phyloP scores from a whole-genome alignment of 2,888 invertebrate genomes.

The Chrysolina haemoptera region DNA sequence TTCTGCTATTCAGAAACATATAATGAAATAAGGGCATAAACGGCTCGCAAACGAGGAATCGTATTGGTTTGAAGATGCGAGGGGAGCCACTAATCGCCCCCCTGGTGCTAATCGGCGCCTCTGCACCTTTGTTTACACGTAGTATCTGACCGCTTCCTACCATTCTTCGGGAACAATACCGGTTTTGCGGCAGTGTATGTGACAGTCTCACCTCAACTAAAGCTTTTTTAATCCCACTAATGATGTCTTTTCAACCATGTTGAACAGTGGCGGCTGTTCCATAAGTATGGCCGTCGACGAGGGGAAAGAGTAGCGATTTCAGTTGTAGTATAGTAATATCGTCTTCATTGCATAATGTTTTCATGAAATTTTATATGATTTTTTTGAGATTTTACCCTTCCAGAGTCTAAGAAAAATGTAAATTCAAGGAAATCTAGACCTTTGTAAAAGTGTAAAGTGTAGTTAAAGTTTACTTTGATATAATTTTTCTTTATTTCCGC shows the following conservation, averaged over 20 bases:
- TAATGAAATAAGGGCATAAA: constrained; percentile 64
- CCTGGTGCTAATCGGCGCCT: constrained; percentile 66
- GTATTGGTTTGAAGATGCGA: constrained; percentile 48
- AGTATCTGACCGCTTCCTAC: constrained; percentile 63
- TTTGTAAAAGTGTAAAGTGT: too few species aligned
- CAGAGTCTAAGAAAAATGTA: too few species aligned
- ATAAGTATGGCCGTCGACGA: neutral
- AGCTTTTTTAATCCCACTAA: constrained; percentile 65
- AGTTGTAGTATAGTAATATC: too few species aligned
- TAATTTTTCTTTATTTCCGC: too few species aligned
- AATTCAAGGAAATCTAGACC: too few species aligned
- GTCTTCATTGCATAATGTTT: too few species aligned
- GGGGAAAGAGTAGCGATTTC: neutral
- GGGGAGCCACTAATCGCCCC: constrained; percentile 59
- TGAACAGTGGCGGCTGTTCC: constrained; percentile 49
- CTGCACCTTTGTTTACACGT: constrained; percentile 66
- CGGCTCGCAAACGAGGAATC: constrained; percentile 59
- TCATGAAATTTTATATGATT: too few species aligned
- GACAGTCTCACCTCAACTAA: constrained; percentile 64
- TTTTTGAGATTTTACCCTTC: too few species aligned
- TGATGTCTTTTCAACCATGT: constrained; percentile 61
- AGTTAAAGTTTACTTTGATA: too few species aligned
- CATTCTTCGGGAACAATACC: constrained; percentile 63
- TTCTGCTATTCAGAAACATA: constrained; percentile 44
- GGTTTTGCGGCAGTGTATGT: constrained; percentile 62